Evolutionary conservation across 1,140 invertebrate species (phyloP), one percentile per base, ranked within the genome.

Genomic region (Drosophila biarmipes): DNA sequence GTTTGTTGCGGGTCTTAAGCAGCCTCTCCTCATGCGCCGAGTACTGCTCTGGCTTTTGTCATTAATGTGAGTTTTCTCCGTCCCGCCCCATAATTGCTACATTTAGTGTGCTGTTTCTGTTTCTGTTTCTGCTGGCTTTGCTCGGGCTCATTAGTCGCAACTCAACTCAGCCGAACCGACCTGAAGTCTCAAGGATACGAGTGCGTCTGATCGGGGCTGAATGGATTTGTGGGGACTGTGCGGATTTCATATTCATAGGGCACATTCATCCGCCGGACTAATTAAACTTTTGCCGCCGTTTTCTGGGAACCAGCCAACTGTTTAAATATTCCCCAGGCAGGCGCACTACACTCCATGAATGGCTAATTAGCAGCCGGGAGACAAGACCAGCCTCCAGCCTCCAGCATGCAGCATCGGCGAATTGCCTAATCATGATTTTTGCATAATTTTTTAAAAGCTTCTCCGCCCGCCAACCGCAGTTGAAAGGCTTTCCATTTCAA

Each of bases 381-480:
- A 58, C 67, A 69, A 54, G 27, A 49, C 61, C 49, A 55, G n/a
- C 56, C 64, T 69, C 63, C 64, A 38, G n/a, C n/a, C n/a, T n/a
- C 61, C 49, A 55, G n/a, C 56, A 49, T 69, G 48, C 64, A 38
- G 48, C 49, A 68, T 69, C 42, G 68, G 78, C 52, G 78, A 86
- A 87, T 57, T 76, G 82, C 79, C 59, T 75, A 72, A 89, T 87
- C 82, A 89, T 87, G 74, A 79, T 82, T 87, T 89, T 82, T 82
- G 84, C 82, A 87, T 87, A 89, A 89, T 82, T 84, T 69, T 87
- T 72, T 49, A 75, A 82, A 68, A 86, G 78, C 69, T 78, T 75
- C 64, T 69, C 34, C 27, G 64, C 31, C 64, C 21, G 63, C 42
- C 71, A 42, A 59, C 58, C 80, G 56, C 71, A 84, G 68, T 64